Conservation (phyloP, 2,888 invertebrate genomes). For the Limnephilus rhombicus region DNA sequence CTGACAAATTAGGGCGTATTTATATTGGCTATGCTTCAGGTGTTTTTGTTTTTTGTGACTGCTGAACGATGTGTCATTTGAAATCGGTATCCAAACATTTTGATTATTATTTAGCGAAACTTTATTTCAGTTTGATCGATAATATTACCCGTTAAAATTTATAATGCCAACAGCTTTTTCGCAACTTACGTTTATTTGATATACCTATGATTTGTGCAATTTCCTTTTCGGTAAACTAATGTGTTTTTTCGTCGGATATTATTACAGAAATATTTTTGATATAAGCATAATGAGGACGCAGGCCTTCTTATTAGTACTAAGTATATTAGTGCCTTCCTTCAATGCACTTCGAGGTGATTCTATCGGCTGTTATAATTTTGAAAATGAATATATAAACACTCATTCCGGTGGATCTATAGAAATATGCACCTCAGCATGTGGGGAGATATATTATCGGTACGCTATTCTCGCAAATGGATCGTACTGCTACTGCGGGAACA, state of each 20-base stretch:
- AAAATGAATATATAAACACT: conserved; percentile 48
- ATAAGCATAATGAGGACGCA: not conserved
- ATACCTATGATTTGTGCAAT: not conserved
- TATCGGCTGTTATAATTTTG: conserved; percentile 59
- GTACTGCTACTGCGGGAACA: conserved; percentile 75
- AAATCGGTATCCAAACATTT: conserved; percentile 12
- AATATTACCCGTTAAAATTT: not conserved
- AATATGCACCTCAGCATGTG: conserved; percentile 75
- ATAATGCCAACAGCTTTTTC: not conserved
- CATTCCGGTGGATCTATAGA: conserved; percentile 76
- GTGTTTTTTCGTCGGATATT: conserved; percentile 1
- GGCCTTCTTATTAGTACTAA: not conserved
- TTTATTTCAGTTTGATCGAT: conserved; percentile 10
- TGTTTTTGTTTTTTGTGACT: conserved; percentile 42
- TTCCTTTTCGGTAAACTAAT: not conserved
- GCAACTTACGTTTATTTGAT: not conserved
- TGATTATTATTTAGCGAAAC: not conserved
- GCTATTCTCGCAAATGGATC: conserved; percentile 74
- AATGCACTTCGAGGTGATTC: conserved; percentile 45
- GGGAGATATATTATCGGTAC: conserved; percentile 75
- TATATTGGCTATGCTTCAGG: not conserved
- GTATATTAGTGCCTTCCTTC: conserved; percentile 38
- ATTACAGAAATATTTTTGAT: not conserved
- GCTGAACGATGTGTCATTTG: conserved; percentile 31
- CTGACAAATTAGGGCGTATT: conserved; percentile 20